phyloP scores from a whole-genome alignment of 2,113 vertebrate genomes.

The Typhlomys cinereus region DNA sequence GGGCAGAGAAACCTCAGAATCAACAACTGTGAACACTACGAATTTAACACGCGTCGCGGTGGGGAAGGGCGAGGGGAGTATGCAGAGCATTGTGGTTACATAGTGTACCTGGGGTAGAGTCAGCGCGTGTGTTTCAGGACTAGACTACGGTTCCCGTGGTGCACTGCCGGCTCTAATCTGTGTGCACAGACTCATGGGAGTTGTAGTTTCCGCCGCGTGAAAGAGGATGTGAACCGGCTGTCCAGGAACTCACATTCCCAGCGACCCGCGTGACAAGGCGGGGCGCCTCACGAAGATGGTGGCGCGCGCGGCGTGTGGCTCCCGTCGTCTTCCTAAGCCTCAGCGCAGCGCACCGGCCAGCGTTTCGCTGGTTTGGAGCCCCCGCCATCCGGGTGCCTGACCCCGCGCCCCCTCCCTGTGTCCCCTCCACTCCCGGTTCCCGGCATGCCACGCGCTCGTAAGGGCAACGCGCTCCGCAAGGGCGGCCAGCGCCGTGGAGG shows the following conservation, averaged over 20 bases:
- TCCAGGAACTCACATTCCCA: slow-evolving; percentile 71
- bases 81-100: slow-evolving; percentile 70
- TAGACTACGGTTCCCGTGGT: slow-evolving; percentile 66
- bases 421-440: not conserved
- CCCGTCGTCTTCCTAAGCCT: slow-evolving; percentile 25
- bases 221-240: not conserved
- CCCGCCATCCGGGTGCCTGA: slow-evolving; percentile 68
- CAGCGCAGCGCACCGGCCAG: slow-evolving; percentile 34
- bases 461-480: slow-evolving; percentile 69
- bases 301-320: slow-evolving; percentile 72
- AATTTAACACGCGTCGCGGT: no score
- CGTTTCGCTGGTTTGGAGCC: slow-evolving; percentile 58
- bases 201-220: slow-evolving; percentile 11
- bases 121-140: not conserved
- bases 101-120: slow-evolving; percentile 5
- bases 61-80: not conserved
- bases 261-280: slow-evolving; percentile 58
- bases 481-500: slow-evolving; percentile 71
- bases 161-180: not conserved
- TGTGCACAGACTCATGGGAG: slow-evolving; percentile 17
- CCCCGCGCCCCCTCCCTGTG: slow-evolving; percentile 52
- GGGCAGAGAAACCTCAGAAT: not conserved
- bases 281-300: slow-evolving; percentile 81
- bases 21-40: no score
- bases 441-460: slow-evolving; percentile 81